Evolutionary conservation across 2,888 invertebrate genomes (phyloP).

Genomic region (Adelphocoris suturalis): DNA sequence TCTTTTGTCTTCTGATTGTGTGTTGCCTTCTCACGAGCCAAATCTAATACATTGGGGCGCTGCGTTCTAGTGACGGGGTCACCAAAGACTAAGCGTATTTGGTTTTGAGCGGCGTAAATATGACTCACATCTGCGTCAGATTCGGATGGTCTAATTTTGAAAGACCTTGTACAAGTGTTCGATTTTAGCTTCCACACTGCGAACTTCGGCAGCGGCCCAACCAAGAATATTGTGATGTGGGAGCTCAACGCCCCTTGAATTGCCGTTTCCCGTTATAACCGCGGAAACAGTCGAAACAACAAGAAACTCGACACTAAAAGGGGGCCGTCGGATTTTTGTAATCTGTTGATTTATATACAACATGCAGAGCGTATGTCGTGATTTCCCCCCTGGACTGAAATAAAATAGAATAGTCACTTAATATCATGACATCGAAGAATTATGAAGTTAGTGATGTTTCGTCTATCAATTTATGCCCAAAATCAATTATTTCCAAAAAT

Average conservation of each 20-base stretch:
- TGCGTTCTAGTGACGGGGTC: neutral
- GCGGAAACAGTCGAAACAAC: neutral
- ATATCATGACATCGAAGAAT: no score
- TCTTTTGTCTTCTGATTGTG: no score
- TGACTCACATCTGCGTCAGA: slow-evolving; percentile 22
- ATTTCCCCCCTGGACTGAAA: no score
- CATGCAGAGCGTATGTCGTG: no score
- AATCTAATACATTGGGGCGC: no score
- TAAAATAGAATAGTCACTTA: no score
- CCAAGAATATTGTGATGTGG: neutral
- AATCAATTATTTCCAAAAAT: no score
- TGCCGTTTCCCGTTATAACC: neutral
- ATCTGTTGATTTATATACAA: neutral
- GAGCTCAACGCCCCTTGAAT: slow-evolving; percentile 16
- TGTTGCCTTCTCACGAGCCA: no score
- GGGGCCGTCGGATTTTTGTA: neutral
- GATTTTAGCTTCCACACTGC: neutral
- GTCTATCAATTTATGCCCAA: no score
- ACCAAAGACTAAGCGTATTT: neutral
- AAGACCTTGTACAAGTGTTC: slow-evolving; percentile 20
- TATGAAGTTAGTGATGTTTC: no score
- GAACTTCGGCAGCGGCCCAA: slow-evolving; percentile 18
- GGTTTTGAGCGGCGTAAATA: neutral
- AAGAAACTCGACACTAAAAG: neutral
- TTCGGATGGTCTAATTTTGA: neutral